Percentiles rank a stretch among this genome's conserved stretches.
phyloP scores from a whole-genome alignment of 2,888 invertebrate species.

The Electrophaes corylata region DNA sequence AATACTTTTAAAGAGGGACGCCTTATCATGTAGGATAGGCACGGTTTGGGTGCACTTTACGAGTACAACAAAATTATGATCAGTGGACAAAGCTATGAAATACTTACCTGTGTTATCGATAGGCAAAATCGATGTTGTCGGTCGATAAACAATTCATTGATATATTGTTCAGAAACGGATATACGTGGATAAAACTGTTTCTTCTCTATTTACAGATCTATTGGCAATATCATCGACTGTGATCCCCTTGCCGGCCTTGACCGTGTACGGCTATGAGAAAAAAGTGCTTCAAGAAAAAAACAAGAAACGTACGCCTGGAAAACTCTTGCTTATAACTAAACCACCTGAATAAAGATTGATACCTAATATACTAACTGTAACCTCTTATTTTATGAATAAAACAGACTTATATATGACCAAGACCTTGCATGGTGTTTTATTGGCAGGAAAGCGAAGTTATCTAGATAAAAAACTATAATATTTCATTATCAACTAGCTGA shows the following conservation, averaged over 20 bases:
- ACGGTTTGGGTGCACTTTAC: too few relatives aligned
- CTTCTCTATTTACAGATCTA: constrained; percentile 64
- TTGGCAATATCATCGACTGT: constrained; percentile 76
- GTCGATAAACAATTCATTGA: too few relatives aligned
- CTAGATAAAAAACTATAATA: too few relatives aligned
- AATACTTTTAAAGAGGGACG: too few relatives aligned
- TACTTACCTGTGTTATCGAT: too few relatives aligned
- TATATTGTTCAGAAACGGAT: too few relatives aligned
- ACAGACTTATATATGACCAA: background rate
- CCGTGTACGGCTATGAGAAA: constrained; percentile 72
- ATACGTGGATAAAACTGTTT: background rate
- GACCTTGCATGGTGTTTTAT: background rate
- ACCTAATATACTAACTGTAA: background rate
- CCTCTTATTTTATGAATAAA: background rate
- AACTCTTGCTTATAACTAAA: constrained; percentile 73
- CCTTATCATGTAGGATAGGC: too few relatives aligned
- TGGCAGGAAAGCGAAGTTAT: background rate
- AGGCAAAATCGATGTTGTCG: too few relatives aligned
- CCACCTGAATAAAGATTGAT: constrained; percentile 57
- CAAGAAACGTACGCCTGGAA: constrained; percentile 70
- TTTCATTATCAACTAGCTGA: too few relatives aligned
- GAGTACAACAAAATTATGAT: too few relatives aligned
- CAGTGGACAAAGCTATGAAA: too few relatives aligned
- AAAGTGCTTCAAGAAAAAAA: constrained; percentile 69
- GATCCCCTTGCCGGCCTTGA: constrained; percentile 72